Evolutionary conservation across 2,113 vertebrate species (phyloP).

Genomic region (Mohoua ochrocephala): DNA sequence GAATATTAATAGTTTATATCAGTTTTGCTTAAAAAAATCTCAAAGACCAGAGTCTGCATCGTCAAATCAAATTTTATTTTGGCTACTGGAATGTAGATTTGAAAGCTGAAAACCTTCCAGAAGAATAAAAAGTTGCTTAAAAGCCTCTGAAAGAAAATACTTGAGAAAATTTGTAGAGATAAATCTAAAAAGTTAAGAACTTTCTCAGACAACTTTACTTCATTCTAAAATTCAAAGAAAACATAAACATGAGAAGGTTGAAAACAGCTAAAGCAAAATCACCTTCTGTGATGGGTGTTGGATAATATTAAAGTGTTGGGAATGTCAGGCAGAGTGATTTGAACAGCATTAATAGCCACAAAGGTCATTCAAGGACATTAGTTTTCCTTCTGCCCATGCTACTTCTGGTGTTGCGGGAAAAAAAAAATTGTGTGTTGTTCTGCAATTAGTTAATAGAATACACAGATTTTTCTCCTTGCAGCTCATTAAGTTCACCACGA

Average conservation of each 20-base stretch:
- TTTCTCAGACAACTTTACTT: not conserved
- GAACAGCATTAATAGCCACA: not conserved
- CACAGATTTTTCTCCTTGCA: not conserved
- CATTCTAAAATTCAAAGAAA: not conserved
- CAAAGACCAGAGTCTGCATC: not conserved
- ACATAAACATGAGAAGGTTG: not conserved
- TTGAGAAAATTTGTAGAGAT: not conserved
- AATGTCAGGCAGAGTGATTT: not conserved
- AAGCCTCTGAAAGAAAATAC: not conserved
- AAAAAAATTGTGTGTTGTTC: not conserved
- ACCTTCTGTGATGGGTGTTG: not conserved
- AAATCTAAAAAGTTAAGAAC: not conserved
- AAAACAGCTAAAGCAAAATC: not conserved
- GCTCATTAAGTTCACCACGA: not conserved
- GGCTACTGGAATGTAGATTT: not conserved
- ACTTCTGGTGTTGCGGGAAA: not conserved
- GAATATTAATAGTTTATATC: not conserved
- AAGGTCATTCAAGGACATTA: not conserved
- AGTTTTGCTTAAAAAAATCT: not conserved
- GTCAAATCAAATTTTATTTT: not conserved
- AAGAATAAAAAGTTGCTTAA: not conserved
- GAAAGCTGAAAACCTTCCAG: not conserved
- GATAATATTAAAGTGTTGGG: not conserved
- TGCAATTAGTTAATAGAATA: not conserved
- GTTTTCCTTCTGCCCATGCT: not conserved